These are phyloP conservation scores for Phrynosoma blainvillii DNA, from an alignment of 2,113 vertebrate species.

Conservation along the genomic window DNA sequence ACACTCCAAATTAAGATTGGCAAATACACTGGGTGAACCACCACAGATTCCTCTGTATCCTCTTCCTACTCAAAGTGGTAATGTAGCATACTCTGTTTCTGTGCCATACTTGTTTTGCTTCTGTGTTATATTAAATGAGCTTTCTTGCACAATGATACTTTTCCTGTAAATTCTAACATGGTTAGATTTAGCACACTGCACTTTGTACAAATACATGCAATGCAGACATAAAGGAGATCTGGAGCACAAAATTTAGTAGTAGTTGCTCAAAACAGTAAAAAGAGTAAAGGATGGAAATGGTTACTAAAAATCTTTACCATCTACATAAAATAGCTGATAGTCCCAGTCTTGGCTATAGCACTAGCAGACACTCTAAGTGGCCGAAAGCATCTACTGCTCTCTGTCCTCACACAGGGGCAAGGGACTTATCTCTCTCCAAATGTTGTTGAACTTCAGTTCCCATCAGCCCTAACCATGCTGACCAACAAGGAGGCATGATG, in stretches of 20 bases:
- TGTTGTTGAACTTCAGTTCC: not conserved
- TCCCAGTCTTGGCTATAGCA: not conserved
- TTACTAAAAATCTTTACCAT: not conserved
- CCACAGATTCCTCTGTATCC: constrained; percentile 75
- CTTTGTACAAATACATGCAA: not conserved
- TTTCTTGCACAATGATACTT: not conserved
- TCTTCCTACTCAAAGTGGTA: constrained; percentile 77
- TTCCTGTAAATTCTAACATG: not conserved
- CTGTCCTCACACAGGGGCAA: too few species aligned
- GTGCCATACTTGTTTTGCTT: not conserved
- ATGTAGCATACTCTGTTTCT: constrained; percentile 21
- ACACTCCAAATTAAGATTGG: constrained; percentile 80
- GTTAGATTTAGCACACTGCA: not conserved
- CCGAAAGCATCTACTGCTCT: not conserved
- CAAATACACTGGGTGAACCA: constrained; percentile 68
- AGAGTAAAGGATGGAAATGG: not conserved
- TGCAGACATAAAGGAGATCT: not conserved
- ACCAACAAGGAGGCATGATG: not conserved
- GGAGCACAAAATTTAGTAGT: not conserved
- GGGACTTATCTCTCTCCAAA: not conserved
- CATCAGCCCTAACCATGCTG: not conserved
- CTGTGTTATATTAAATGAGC: constrained; percentile 32
- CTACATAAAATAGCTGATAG: not conserved
- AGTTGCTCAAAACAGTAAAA: not conserved
- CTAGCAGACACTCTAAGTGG: not conserved